These are phyloP conservation scores for Thelaira solivaga DNA, from an alignment of 2,888 invertebrate species.

Conservation along the genomic window DNA sequence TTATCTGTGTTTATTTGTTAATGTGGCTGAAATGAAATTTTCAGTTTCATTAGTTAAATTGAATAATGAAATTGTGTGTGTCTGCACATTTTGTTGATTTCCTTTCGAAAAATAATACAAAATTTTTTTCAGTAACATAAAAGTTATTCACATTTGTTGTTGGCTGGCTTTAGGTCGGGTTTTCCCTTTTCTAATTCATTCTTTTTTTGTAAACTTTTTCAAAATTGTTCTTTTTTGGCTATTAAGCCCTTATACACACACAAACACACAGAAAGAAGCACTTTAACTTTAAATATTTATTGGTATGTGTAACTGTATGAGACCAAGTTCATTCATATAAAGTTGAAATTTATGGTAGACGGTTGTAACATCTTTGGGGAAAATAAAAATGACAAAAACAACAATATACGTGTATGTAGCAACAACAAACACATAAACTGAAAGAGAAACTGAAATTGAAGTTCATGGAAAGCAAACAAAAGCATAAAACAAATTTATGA, in stretches of 20 bases:
- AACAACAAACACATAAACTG: background rate
- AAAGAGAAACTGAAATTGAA: background rate
- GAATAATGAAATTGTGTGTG: conserved; percentile 71
- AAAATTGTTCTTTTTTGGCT: background rate
- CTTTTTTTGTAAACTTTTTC: background rate
- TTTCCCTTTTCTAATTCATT: no score
- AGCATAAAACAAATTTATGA: conserved; percentile 75
- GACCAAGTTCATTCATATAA: background rate
- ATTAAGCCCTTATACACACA: conserved; percentile 7
- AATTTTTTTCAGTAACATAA: background rate
- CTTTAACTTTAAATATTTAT: background rate
- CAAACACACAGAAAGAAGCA: background rate
- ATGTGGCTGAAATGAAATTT: conserved; percentile 73
- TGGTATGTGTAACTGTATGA: background rate
- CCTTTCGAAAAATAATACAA: conserved; percentile 24
- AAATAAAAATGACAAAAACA: conserved; percentile 34
- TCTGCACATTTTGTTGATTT: conserved; percentile 63
- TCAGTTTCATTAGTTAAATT: conserved; percentile 76
- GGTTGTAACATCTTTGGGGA: conserved; percentile 7
- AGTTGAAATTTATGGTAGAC: conserved; percentile 21
- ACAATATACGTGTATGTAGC: background rate
- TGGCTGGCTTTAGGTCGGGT: background rate
- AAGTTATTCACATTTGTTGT: background rate
- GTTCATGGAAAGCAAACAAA: conserved; percentile 63
- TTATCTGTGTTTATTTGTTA: conserved; percentile 67